Base-by-base conservation (phyloP, 2,113 vertebrate species). In the Amphilophus citrinellus region DNA sequence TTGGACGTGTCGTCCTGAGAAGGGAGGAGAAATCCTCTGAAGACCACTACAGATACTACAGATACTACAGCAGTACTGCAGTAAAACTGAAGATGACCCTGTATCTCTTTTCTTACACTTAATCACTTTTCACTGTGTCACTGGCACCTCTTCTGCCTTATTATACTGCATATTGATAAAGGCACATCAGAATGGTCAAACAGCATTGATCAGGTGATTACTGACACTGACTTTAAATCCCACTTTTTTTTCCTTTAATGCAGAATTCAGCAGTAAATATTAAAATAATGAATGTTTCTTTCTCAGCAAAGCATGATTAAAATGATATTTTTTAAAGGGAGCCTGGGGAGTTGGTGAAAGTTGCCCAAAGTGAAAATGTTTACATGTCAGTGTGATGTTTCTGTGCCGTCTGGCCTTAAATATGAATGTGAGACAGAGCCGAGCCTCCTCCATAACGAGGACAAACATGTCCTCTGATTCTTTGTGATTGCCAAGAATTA, bases 391-490 rank as follows among this genome's bases (percentile, higher is more conserved):
- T 42, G 10, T 15, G 4, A 44, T 13, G 42, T 44, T 44, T n/a
- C 3, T 66, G 22, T 47, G 39, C 15, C 0, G 2, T 0, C 42
- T 44, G 61, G 0, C 10, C 20, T 39, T n/a, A 14, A 30, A 2
- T 61, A 8, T 15, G 61, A 62, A 47, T 3, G 13, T 47, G 65
- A 68, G 65, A 42, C 6, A 6, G 22, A 47, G 65, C 22, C 10
- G 42, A 47, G 22, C 42, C 65, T 68, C 39, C 7, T 0, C 14
- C 14, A 47, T 15, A 5, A 15, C 14, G 5, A 47, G 44, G 44
- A 47, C 5, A 15, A 44, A 42, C 63, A 13, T 0, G 13, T 15
- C 44, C 13, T 15, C 8, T 42, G 8, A 68, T 22, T 6, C 37
- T 44, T 22, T 68, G 44, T 47, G 0, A 47, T 6, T 47, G 44